These are phyloP conservation scores for Dipodomys merriami DNA, from an alignment of 2,113 vertebrate species.

Conservation along the genomic window DNA sequence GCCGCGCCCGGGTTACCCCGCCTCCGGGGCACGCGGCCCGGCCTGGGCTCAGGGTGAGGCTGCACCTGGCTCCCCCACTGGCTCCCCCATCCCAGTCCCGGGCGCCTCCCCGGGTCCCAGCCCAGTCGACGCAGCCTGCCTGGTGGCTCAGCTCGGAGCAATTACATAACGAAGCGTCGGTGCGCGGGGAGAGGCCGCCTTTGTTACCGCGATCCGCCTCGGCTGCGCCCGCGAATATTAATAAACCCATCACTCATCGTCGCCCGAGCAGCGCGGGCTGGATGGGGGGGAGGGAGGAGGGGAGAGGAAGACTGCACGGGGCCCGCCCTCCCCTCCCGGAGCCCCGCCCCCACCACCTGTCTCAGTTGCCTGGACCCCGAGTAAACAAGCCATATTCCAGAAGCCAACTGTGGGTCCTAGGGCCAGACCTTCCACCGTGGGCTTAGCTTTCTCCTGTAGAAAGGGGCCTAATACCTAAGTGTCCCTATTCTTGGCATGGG, in stretches of 20 bases:
- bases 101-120: not conserved
- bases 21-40: not conserved
- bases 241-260: slow-evolving; percentile 51
- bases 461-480: not conserved
- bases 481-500: not conserved
- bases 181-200: not conserved
- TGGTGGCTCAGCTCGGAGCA: not conserved
- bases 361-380: not conserved
- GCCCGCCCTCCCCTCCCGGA: not conserved
- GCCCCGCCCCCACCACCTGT: not conserved
- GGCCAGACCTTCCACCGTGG: not conserved
- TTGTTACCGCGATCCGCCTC: slow-evolving; percentile 46
- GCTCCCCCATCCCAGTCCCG: not conserved
- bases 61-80: not conserved
- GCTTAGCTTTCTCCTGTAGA: no score
- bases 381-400: not conserved
- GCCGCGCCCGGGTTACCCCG: not conserved
- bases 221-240: slow-evolving; percentile 41
- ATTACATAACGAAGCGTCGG: slow-evolving; percentile 69
- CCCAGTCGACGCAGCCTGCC: not conserved
- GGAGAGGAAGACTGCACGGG: not conserved
- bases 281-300: not conserved
- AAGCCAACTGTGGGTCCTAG: not conserved
- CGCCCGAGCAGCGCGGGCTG: not conserved
- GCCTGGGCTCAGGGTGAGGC: not conserved